Base-by-base conservation (phyloP, 2,113 vertebrate species). In the Alligator mississippiensis region DNA sequence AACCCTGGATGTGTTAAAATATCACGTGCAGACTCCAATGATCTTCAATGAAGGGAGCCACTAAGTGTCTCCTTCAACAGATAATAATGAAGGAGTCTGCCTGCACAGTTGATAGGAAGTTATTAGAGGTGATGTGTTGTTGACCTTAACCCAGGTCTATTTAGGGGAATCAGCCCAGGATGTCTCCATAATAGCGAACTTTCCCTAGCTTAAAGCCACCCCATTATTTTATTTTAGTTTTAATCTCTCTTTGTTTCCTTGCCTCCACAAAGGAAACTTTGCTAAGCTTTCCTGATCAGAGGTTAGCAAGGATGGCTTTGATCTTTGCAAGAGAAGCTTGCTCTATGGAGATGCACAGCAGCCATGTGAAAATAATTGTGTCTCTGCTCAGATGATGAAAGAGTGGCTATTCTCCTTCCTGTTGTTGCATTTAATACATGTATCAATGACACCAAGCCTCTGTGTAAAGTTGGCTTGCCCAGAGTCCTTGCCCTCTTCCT, bases 51-150 rank as follows among this genome's bases (percentile, higher is more conserved):
- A 25, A 4, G 24, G 24, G 47, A 27, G 47, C 72, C 25, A 25
- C 16, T 55, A 25, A 38, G 30, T 30, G 13, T 72, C 17, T 34
- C 68, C 11, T 72, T 38, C n/a, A 21, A 30, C 68, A 47, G 34
- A 38, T 24, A 72, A 2, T 79, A 59, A 22, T 17, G 34, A 55
- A 24, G 21, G 22, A 19, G n/a, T 72, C 70, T 4, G 0, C 21
- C 60, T 14, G 1, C 18, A 0, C 11, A 1, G 0, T 18, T 10
- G 1, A 22, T 2, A 59, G n/a, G 22, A 17, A 54, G 30, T 0
- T 2, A 0, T 3, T 1, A 2, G 2, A 60, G 24, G 15, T 21
- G 87, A 88, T 28, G 21, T 68, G 18, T 9, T 8, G 2, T 4
- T 1, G 4, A 21, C 8, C 24, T 38, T 79, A 34, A 59, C 0